These are phyloP conservation scores for Ibidorhyncha struthersii DNA, from an alignment of 2,113 vertebrate species.

Conservation along the genomic window DNA sequence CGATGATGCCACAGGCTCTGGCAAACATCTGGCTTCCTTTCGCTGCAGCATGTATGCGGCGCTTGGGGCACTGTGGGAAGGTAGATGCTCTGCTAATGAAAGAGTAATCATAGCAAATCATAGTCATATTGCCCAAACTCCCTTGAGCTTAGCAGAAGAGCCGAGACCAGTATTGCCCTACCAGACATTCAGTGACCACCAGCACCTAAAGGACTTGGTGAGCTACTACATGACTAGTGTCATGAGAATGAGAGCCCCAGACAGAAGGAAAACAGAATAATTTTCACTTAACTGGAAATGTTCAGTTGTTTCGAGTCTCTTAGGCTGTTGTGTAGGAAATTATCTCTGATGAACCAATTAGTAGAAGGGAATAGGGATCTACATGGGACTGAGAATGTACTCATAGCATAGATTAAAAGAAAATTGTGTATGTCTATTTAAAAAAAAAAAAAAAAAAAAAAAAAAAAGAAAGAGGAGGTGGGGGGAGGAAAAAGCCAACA, in stretches of 20 bases:
- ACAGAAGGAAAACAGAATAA: slow-evolving; percentile 21
- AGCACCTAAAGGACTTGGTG: background rate
- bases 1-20: background rate
- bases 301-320: slow-evolving; percentile 32
- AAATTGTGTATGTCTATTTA: background rate
- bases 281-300: slow-evolving; percentile 57
- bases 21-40: background rate
- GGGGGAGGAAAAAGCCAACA: background rate
- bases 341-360: slow-evolving; percentile 62
- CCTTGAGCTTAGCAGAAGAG: background rate
- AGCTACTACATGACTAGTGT: background rate
- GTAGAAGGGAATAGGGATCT: slow-evolving; percentile 40
- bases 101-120: background rate
- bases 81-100: background rate
- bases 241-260: background rate
- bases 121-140: background rate
- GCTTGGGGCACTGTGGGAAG: background rate
- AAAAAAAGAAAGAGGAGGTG: background rate
- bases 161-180: background rate
- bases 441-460: background rate
- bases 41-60: fast-evolving
- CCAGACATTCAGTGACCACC: background rate
- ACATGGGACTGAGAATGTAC: slow-evolving; percentile 31
- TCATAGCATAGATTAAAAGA: slow-evolving; percentile 35
- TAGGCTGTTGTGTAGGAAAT: slow-evolving; percentile 50